phyloP scores from a whole-genome alignment of 1,140 invertebrate species.

The Ips nitidus region DNA sequence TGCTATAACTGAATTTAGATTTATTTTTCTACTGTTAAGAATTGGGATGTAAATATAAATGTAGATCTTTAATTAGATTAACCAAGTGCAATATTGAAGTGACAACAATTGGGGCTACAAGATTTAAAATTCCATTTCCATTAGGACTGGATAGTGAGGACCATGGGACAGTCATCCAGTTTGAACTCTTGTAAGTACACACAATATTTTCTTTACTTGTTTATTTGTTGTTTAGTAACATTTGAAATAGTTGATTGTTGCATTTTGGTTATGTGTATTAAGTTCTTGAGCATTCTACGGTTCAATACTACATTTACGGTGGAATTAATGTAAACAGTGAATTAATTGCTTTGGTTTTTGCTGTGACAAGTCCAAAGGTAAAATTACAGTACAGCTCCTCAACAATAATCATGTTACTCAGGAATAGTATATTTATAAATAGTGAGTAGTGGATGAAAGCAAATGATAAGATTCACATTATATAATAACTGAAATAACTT shows the following conservation, averaged over 20 bases:
- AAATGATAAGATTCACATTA: neutral
- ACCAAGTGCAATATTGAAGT: neutral
- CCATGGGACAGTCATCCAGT: slow-evolving; percentile 12
- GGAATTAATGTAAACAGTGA: neutral
- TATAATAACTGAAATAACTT: neutral
- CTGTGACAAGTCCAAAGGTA: neutral
- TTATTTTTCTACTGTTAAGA: too few species aligned
- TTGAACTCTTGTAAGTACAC: slow-evolving; percentile 5
- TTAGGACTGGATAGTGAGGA: neutral
- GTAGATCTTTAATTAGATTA: neutral
- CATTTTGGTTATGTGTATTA: too few species aligned
- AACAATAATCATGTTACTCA: neutral
- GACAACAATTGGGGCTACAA: neutral
- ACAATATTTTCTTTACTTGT: neutral
- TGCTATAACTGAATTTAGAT: too few species aligned
- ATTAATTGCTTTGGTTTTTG: neutral
- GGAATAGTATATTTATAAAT: neutral
- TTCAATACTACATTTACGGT: neutral
- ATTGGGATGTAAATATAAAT: too few species aligned
- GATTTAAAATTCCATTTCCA: neutral
- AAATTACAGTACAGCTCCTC: neutral
- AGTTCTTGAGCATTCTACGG: too few species aligned
- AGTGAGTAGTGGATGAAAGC: neutral
- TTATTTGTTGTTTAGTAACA: neutral
- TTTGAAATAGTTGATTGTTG: neutral